A percentile compares a stretch with the other conserved stretches of the same genome.
Conservation (phyloP, 1,140 invertebrate species). For the Drosophila asahinai region DNA sequence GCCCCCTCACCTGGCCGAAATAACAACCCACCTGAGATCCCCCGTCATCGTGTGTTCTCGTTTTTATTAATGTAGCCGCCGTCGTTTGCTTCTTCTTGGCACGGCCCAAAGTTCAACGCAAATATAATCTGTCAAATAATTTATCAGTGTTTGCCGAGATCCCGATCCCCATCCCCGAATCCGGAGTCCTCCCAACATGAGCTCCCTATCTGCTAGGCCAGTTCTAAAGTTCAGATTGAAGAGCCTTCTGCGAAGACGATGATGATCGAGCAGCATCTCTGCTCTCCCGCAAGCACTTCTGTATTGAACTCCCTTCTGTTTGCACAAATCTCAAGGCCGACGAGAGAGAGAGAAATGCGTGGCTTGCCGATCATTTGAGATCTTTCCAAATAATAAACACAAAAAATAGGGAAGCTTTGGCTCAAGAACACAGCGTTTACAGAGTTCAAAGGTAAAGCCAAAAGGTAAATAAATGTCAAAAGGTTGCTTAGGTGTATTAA, state of each 20-base stretch:
- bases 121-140: constrained; percentile 84
- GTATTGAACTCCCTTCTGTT: constrained; percentile 50
- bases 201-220: neutral
- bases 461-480: neutral
- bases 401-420: constrained; percentile 7
- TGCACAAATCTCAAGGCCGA: constrained; percentile 33
- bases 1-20: neutral
- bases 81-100: constrained; percentile 2
- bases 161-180: constrained; percentile 6
- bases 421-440: neutral
- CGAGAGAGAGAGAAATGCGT: constrained; percentile 5
- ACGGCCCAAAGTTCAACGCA: constrained; percentile 74
- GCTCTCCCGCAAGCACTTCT: constrained; percentile 8
- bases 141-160: constrained; percentile 79
- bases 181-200: neutral
- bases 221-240: constrained; percentile 36
- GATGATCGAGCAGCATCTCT: constrained; percentile 24
- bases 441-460: neutral
- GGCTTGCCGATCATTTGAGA: constrained; percentile 9
- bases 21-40: constrained; percentile 8
- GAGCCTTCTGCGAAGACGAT: constrained; percentile 16
- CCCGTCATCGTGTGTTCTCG: constrained; percentile 57
- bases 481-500: neutral
- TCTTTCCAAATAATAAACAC: constrained; percentile 18
- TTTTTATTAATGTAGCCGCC: constrained; percentile 56